Percentiles rank a stretch among this genome's conserved stretches.
These are phyloP conservation scores for Protomyctophum bolini DNA, from an alignment of 2,113 vertebrate species.

Conservation along the genomic window DNA sequence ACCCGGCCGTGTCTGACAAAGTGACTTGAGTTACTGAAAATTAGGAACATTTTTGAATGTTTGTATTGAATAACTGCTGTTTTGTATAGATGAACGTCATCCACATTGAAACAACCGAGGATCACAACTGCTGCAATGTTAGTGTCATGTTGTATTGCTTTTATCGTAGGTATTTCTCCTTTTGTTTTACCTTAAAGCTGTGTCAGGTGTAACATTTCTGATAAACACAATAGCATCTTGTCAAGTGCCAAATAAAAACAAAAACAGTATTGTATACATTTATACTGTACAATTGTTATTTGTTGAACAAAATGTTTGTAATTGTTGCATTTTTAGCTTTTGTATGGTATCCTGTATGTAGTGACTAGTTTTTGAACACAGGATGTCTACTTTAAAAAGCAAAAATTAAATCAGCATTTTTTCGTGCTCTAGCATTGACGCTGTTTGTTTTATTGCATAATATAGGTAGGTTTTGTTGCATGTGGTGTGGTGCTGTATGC, in stretches of 20 bases:
- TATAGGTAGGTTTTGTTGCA: not conserved
- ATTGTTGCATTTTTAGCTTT: conserved; percentile 83
- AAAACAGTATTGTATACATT: conserved; percentile 81
- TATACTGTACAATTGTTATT: conserved; percentile 81
- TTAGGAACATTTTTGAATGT: conserved; percentile 61
- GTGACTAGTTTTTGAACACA: conserved; percentile 75
- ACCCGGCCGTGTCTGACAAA: conserved; percentile 18
- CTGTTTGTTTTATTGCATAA: conserved; percentile 20
- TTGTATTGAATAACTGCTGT: conserved; percentile 60
- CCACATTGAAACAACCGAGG: conserved; percentile 50
- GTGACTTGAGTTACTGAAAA: conserved; percentile 41
- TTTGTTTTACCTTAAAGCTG: conserved; percentile 43
- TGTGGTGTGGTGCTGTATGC: no score
- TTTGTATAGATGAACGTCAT: conserved; percentile 46
- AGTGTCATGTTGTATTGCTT: conserved; percentile 62
- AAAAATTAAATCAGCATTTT: conserved; percentile 72
- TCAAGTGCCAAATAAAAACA: conserved; percentile 81
- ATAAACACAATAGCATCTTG: conserved; percentile 71
- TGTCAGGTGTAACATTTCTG: conserved; percentile 69
- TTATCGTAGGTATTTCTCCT: conserved; percentile 47
- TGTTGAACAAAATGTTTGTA: conserved; percentile 81
- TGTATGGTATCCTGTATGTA: conserved; percentile 81
- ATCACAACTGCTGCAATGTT: conserved; percentile 67
- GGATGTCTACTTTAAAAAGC: conserved; percentile 67
- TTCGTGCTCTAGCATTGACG: conserved; percentile 48